These are phyloP conservation scores for Mythimna impura DNA, from an alignment of 2,888 invertebrate genomes.

Conservation along the genomic window DNA sequence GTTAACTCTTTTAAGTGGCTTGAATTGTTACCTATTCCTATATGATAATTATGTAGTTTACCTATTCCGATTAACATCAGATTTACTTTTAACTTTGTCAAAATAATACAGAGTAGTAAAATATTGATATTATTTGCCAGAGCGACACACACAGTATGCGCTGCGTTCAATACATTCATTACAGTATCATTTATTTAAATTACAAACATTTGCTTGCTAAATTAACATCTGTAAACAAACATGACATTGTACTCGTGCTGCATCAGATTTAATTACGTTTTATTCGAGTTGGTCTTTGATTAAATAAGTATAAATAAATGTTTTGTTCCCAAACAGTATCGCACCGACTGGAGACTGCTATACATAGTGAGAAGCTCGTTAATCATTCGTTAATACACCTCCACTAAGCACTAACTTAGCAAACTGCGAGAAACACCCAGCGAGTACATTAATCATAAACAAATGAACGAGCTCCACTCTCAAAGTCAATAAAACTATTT, in stretches of 20 bases:
- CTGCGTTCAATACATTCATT: constrained; percentile 4
- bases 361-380: constrained; percentile 20
- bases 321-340: constrained; percentile 11
- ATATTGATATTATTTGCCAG: not conserved
- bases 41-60: not conserved
- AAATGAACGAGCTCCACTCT: constrained; percentile 48
- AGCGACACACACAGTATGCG: not conserved
- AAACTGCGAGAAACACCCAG: constrained; percentile 30
- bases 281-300: constrained; percentile 34
- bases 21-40: too few species aligned
- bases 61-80: not conserved
- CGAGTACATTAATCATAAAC: constrained; percentile 61
- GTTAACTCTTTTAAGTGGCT: too few species aligned
- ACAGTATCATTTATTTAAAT: constrained; percentile 18
- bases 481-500: constrained; percentile 72
- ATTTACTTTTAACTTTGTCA: not conserved
- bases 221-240: constrained; percentile 46
- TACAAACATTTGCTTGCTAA: constrained; percentile 32
- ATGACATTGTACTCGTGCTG: constrained; percentile 14
- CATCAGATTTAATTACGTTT: constrained; percentile 35
- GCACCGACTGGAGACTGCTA: not conserved
- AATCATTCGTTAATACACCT: constrained; percentile 38
- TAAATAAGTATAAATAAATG: constrained; percentile 25
- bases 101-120: not conserved
- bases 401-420: constrained; percentile 14